phyloP scores from a whole-genome alignment of 2,113 vertebrate species.

The Chloropsis hardwickii region DNA sequence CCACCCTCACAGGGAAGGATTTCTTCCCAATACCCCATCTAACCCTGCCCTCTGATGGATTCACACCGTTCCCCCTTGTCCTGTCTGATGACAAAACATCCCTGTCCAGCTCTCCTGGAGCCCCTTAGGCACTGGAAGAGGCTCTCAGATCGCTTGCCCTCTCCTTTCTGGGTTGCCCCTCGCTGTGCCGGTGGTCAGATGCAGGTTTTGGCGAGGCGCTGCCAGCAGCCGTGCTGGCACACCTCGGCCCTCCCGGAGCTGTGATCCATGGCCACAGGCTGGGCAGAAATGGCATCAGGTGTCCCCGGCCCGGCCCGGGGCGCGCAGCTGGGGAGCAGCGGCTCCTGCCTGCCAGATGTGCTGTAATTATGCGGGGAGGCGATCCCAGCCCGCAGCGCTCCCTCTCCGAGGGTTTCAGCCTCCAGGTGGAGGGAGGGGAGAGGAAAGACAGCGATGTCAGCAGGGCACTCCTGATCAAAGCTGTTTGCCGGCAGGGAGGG shows the following conservation, averaged over 20 bases:
- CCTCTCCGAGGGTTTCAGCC: neutral
- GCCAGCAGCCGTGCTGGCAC: accelerated
- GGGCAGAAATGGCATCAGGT: neutral
- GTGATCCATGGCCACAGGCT: accelerated
- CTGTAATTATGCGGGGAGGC: neutral
- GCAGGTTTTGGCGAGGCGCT: neutral
- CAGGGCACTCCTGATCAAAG: neutral
- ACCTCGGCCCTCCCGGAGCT: accelerated
- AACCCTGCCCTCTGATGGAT: too few relatives aligned
- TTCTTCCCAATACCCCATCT: neutral
- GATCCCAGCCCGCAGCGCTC: neutral
- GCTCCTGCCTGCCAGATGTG: constrained; percentile 15
- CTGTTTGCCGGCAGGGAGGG: neutral
- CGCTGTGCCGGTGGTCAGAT: neutral
- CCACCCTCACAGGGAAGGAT: too few relatives aligned
- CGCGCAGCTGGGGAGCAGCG: neutral
- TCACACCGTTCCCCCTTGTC: neutral
- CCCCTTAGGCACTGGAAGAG: neutral
- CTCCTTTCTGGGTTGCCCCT: neutral
- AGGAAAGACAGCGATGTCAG: neutral
- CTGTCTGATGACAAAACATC: neutral
- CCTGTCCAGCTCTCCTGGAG: neutral
- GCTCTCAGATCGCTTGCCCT: too few relatives aligned
- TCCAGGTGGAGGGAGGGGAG: neutral
- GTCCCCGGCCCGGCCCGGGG: neutral